Evolutionary conservation across 2,113 vertebrate genomes (phyloP), one percentile per base, ranked within the genome.

Genomic region (Boulengeromyrus knoepffleri): DNA sequence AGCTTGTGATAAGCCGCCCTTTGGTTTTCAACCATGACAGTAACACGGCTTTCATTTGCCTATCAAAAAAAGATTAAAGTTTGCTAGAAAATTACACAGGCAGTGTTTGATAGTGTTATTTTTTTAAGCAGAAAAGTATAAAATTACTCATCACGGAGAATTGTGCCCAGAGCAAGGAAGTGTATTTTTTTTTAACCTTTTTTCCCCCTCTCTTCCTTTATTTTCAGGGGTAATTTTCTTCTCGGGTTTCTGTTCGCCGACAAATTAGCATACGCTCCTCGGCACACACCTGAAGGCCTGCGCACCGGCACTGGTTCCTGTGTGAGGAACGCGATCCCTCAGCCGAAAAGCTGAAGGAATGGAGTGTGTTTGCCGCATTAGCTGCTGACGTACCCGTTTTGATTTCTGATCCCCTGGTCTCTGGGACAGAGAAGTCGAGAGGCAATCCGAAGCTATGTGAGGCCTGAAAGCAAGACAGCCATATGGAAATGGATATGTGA

Each of bases 1-100:
- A 19, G 27, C 49, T 87, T 52, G 46, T 53, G n/a, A 87, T 52
- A 52, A 87, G 49, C 27, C 31, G 13, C 45, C 45, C 85, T 87
- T 87, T 87, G 49, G 47, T 87, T 87, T 52, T 31, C 19, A 45
- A 50, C 49, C 24, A 87, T 87, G 85, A 87, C 49, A 52, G 85
- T 52, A 49, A 47, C 85, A 87, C 49, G 31, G 49, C 85, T 87
- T 52, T 52, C 49, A 53, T 85, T 85, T 47, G 45, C 83, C 49
- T 87, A 87, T 87, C 85, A 87, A 97, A 96, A 95, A 93, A 93
- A 94, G 91, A 94, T 95, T 94, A 94, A 93, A 94, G 93, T 92
- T 88, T 90, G 90, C 45, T 88, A 92, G 90, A 89, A 3, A 87
- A 53, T 93, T 92, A 94, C 85, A 94, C 92, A 84, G 89, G 93